phyloP scores from a whole-genome alignment of 2,888 invertebrate genomes.

The Oscheius sp. region DNA sequence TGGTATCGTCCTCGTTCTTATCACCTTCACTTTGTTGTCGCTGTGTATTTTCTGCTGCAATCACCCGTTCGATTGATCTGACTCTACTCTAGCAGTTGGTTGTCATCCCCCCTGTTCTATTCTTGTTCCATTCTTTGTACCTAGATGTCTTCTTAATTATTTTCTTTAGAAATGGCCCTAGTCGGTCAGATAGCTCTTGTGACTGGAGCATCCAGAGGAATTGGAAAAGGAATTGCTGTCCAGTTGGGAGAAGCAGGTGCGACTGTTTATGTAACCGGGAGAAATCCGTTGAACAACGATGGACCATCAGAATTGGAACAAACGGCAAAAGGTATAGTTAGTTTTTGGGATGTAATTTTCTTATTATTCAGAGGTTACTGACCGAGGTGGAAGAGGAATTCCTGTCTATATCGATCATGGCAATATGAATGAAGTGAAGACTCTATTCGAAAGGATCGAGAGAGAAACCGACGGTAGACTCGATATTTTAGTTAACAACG shows the following conservation, averaged over 20 bases:
- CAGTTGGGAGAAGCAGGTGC: constrained; percentile 58
- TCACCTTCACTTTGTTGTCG: too few species aligned
- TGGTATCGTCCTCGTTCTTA: too few species aligned
- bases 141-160: not conserved
- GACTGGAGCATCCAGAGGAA: constrained; percentile 32
- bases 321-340: constrained; percentile 55
- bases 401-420: constrained; percentile 43
- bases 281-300: constrained; percentile 38
- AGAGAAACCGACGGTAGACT: constrained; percentile 28
- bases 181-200: constrained; percentile 29
- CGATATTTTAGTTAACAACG: constrained; percentile 57
- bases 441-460: constrained; percentile 42
- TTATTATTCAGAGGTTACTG: constrained; percentile 39
- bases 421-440: constrained; percentile 49
- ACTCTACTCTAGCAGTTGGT: too few species aligned
- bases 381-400: constrained; percentile 49
- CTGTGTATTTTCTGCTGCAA: too few species aligned
- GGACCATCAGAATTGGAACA: constrained; percentile 57
- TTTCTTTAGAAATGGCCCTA: constrained; percentile 22
- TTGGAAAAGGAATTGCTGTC: constrained; percentile 53
- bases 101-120: too few species aligned
- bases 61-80: too few species aligned
- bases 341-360: not conserved
- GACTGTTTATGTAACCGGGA: constrained; percentile 56
- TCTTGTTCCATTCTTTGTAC: not conserved